Percentiles rank a stretch among this genome's conserved stretches.
phyloP scores from a whole-genome alignment of 2,888 invertebrate species.

The Heliothis peltigera region DNA sequence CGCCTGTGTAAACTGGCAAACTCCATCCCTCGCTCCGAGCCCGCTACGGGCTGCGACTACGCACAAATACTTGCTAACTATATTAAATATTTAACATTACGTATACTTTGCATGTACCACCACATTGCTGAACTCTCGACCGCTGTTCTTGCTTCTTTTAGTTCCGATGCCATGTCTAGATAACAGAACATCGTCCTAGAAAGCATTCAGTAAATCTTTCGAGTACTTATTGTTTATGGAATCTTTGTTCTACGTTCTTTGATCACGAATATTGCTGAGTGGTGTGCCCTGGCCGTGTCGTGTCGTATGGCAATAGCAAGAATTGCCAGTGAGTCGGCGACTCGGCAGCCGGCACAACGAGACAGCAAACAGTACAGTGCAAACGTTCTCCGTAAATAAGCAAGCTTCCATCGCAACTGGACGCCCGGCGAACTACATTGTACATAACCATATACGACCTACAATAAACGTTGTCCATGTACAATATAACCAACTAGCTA shows the following conservation, averaged over 20 bases:
- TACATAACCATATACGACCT: constrained; percentile 25
- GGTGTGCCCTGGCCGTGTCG: constrained; percentile 46
- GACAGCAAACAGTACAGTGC: constrained; percentile 78
- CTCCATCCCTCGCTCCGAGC: constrained; percentile 60
- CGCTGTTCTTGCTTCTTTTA: constrained; percentile 47
- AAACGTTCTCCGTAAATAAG: constrained; percentile 81
- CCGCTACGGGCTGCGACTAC: constrained; percentile 55
- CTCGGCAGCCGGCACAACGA: constrained; percentile 68
- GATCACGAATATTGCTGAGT: constrained; percentile 57
- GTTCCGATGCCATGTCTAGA: constrained; percentile 52
- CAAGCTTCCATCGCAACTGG: constrained; percentile 69
- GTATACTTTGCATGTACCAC: constrained; percentile 26
- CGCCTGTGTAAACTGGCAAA: constrained; percentile 75
- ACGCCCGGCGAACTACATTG: constrained; percentile 36
- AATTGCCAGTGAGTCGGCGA: constrained; percentile 64
- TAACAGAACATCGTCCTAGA: constrained; percentile 46
- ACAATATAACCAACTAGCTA: constrained; percentile 26
- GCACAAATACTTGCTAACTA: constrained; percentile 54
- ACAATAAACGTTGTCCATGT: constrained; percentile 47
- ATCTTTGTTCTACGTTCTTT: constrained; percentile 60
- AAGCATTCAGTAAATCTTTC: constrained; percentile 51
- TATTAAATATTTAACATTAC: constrained; percentile 53
- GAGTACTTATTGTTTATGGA: constrained; percentile 49
- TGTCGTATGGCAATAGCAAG: constrained; percentile 63
- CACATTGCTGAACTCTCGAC: constrained; percentile 42